A percentile compares a stretch with the other conserved stretches of the same genome.
Conservation (phyloP, 2,113 vertebrate species). For the Perca fluviatilis region DNA sequence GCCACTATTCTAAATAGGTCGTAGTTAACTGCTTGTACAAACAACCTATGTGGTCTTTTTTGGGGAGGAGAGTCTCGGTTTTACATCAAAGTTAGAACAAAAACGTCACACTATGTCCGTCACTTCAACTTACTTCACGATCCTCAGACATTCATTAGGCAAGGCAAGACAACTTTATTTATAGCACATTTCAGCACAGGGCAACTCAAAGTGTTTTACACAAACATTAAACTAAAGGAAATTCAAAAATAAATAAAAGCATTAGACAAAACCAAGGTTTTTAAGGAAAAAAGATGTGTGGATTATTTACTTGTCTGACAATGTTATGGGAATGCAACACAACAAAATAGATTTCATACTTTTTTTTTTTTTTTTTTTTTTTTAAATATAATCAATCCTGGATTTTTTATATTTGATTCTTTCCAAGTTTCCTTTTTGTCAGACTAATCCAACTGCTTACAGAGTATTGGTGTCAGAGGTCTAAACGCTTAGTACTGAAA, state of each 20-base stretch:
- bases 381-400: background rate
- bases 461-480: constrained; percentile 42
- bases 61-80: too few species aligned
- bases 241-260: too few species aligned
- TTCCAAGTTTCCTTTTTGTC: constrained; percentile 20
- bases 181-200: too few species aligned
- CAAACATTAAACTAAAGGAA: too few species aligned
- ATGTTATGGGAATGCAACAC: too few species aligned
- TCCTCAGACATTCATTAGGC: background rate
- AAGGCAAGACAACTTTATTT: too few species aligned
- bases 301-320: background rate
- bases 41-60: too few species aligned
- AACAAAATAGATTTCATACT: background rate
- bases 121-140: background rate
- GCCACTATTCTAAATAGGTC: too few species aligned
- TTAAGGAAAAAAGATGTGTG: background rate
- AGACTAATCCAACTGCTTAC: constrained; percentile 34
- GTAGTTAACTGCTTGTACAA: too few species aligned
- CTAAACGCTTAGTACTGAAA: constrained; percentile 59
- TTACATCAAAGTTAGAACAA: too few species aligned
- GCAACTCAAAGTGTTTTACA: too few species aligned
- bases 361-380: background rate
- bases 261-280: background rate
- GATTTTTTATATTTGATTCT: constrained; percentile 8
- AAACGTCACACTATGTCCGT: background rate